Base-by-base conservation (phyloP, 2,113 vertebrate species). In the Pelecanoides urinatrix region DNA sequence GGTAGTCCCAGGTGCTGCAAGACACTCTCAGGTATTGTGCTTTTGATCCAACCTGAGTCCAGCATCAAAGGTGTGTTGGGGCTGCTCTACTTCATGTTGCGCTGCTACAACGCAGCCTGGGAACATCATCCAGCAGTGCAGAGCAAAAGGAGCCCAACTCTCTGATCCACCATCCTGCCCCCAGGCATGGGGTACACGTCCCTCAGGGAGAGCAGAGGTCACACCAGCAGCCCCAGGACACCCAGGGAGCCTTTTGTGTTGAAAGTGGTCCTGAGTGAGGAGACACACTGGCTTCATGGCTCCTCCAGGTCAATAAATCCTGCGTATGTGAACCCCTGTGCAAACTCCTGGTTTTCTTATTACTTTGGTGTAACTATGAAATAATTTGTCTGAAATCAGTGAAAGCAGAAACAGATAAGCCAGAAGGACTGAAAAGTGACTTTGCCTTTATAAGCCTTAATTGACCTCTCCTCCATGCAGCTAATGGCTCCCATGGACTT, bases 11-110 rank as follows among this genome's bases (percentile, higher is more conserved):
- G 38, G 25, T 63, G 38, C 21, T 67, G 29, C 67, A 45, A 59
- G 38, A 50, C 18, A 13, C 29, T 81, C n/a, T 53, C 50, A 44
- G 47, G 5, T 45, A 30, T 23, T 53, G 17, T 10, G 29, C 8
- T 58, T 91, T 68, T 56, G 10, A 47, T 32, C 15, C 45, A 65
- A 50, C 15, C 15, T 32, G 44, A 63, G 22, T 38, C 44, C 22
- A 68, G 49, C 20, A 59, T 47, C 22, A 38, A n/a, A 79, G 34
- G 44, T 3, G 63, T 19, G 17, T 15, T 72, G 38, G 26, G 23
- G 22, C 32, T 79, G 62, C 32, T 63, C 67, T 79, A 2, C 14
- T 83, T 38, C 5, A 0, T 10, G 0, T 45, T 32, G 11, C 1
- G 2, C 23, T 74, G 55, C 49, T 47, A 7, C 45, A 30, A 50